Evolutionary conservation across 2,797 vertebrate genomes (phyloP).

Genomic region (Zalophus californianus): DNA sequence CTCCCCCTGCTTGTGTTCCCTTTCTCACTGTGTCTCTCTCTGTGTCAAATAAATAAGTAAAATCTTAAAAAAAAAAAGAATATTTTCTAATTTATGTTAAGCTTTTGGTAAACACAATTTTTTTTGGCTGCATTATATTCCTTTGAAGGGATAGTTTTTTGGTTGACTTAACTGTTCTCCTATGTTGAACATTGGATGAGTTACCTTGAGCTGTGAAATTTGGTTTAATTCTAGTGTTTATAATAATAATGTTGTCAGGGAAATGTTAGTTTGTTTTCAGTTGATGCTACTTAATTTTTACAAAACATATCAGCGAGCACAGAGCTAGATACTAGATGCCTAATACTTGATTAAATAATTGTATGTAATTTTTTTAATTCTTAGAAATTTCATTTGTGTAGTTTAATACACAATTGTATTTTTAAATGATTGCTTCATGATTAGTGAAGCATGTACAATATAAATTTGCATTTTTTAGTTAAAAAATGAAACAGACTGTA

Average conservation of each 20-base stretch:
- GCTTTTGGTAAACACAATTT: neutral
- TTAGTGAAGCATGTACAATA: neutral
- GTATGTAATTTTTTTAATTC: conserved; percentile 31
- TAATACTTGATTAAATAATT: conserved; percentile 12
- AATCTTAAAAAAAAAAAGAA: neutral
- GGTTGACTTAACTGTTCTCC: neutral
- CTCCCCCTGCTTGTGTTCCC: too few relatives aligned
- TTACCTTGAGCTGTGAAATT: conserved; percentile 24
- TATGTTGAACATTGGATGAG: neutral
- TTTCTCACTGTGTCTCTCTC: too few relatives aligned
- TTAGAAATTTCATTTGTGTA: neutral
- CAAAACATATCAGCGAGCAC: neutral
- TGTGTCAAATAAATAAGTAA: too few relatives aligned
- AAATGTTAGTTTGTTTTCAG: conserved; percentile 22
- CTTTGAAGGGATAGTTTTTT: neutral
- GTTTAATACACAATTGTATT: neutral
- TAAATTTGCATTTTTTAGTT: conserved; percentile 6
- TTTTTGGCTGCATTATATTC: neutral
- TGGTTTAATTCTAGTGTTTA: conserved; percentile 47
- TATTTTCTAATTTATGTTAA: neutral
- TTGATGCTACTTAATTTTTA: conserved; percentile 35
- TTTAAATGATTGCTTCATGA: conserved; percentile 37
- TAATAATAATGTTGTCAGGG: conserved; percentile 23
- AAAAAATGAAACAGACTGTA: neutral
- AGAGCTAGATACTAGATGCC: neutral